Evolutionary conservation across 2,113 vertebrate species (phyloP).

Genomic region (Lucifuga dentata): DNA sequence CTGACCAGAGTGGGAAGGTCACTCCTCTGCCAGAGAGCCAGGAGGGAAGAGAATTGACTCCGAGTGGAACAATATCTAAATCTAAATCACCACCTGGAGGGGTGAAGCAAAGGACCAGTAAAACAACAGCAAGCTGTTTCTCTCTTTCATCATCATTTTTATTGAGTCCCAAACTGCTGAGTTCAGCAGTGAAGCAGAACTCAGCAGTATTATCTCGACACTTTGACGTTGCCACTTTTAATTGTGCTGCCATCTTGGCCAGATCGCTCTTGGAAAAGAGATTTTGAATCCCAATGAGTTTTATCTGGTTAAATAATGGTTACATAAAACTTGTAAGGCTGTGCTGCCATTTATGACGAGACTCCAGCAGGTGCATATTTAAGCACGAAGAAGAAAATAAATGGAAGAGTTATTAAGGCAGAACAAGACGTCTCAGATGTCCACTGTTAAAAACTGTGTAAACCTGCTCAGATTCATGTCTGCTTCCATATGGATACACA

Average conservation of each 20-base stretch:
- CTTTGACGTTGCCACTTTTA: neutral
- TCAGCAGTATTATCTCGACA: neutral
- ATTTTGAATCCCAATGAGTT: no score
- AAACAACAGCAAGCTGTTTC: conserved; percentile 2
- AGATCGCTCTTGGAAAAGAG: no score
- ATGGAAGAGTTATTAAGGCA: no score
- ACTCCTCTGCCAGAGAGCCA: conserved; percentile 3
- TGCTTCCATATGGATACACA: no score
- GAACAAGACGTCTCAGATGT: no score
- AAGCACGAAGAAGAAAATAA: no score
- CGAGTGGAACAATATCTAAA: conserved; percentile 3
- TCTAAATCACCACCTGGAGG: conserved; percentile 21
- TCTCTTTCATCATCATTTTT: neutral
- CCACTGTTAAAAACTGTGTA: no score
- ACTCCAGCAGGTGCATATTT: neutral
- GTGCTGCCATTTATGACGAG: neutral
- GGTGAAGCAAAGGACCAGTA: conserved; percentile 4
- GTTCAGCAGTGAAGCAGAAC: neutral
- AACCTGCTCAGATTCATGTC: no score
- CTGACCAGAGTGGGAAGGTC: conserved; percentile 32
- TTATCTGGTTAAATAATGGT: no score
- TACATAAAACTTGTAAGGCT: no score
- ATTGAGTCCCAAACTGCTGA: neutral
- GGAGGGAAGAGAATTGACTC: conserved; percentile 1
- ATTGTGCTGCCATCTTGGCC: no score